Evolutionary conservation across 2,797 vertebrate genomes (phyloP).

Genomic region (Triplophysa yarkandensis): DNA sequence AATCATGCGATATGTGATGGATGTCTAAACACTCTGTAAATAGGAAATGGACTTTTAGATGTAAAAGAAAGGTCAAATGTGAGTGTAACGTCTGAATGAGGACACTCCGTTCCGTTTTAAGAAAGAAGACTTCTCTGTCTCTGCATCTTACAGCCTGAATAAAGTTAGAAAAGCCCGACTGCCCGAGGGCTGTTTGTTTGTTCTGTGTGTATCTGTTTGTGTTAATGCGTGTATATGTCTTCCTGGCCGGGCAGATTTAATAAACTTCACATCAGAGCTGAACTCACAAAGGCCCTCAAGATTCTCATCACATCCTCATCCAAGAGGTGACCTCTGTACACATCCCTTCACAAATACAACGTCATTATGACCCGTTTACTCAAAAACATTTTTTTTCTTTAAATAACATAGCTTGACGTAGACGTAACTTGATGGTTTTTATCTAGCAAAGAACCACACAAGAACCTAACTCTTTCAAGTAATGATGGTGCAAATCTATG

Average conservation of each 20-base stretch:
- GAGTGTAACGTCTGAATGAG: background rate
- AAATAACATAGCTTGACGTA: no score
- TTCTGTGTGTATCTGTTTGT: conserved; percentile 40
- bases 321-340: conserved; percentile 36
- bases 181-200: conserved; percentile 41
- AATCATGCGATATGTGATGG: no score
- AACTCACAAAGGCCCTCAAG: conserved; percentile 58
- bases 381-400: no score
- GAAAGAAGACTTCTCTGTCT: background rate
- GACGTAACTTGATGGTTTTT: background rate
- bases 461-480: background rate
- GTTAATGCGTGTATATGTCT: conserved; percentile 47
- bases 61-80: background rate
- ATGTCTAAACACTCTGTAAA: no score
- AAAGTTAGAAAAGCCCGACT: conserved; percentile 21
- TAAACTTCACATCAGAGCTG: conserved; percentile 66
- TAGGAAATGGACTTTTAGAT: no score
- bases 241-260: conserved; percentile 68
- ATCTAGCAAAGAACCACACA: background rate
- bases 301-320: background rate
- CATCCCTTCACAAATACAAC: no score
- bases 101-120: background rate
- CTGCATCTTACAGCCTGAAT: conserved; percentile 1
- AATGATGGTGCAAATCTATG: background rate
- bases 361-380: no score